Conservation (phyloP, 2,113 vertebrate genomes). For the Chiloscyllium plagiosum region DNA sequence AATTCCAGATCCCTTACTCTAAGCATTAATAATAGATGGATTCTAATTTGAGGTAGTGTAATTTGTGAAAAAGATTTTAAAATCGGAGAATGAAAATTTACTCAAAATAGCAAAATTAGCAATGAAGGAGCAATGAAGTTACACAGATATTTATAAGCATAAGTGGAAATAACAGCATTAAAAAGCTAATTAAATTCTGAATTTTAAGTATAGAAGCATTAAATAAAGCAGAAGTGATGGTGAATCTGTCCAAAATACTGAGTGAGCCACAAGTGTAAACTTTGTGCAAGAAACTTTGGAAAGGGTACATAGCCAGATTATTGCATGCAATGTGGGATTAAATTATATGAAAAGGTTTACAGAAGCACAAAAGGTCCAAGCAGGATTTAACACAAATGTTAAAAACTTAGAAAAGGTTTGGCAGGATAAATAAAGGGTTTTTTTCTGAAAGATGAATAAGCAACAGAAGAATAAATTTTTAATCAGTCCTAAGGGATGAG, state of each 20-base stretch:
- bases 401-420: background rate
- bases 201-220: background rate
- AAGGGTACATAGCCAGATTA: background rate
- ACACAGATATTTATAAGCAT: background rate
- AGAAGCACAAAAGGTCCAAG: background rate
- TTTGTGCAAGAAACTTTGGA: background rate
- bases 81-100: background rate
- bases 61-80: background rate
- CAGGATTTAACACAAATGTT: background rate
- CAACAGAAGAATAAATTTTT: background rate
- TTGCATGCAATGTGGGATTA: background rate
- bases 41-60: background rate
- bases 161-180: background rate
- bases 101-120: background rate
- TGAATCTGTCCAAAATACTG: background rate
- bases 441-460: background rate
- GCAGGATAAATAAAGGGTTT: background rate
- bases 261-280: background rate
- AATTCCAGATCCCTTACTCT: background rate
- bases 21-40: background rate
- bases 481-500: background rate
- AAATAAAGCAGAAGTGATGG: background rate
- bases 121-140: background rate
- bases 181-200: background rate
- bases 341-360: background rate